phyloP scores from a whole-genome alignment of 2,113 vertebrate species.

The Oryzias celebensis region DNA sequence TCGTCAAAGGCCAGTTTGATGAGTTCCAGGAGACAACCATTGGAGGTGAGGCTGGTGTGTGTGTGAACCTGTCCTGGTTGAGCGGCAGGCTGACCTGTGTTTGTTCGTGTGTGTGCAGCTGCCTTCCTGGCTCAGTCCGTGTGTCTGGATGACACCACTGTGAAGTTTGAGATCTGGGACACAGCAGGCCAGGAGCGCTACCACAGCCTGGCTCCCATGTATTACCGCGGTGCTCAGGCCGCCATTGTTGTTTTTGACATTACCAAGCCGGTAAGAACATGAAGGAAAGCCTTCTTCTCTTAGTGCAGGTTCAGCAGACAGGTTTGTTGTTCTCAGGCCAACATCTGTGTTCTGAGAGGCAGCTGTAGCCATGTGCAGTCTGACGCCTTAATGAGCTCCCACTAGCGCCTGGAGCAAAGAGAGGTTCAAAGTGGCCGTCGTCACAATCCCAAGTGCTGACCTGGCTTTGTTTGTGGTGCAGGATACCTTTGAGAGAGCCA shows the following conservation, averaged over 20 bases:
- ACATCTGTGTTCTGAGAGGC: no score
- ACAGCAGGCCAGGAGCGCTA: slow-evolving; percentile 85
- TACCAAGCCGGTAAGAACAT: slow-evolving; percentile 79
- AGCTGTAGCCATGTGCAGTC: no score
- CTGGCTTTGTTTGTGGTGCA: slow-evolving; percentile 36
- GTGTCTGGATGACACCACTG: slow-evolving; percentile 83
- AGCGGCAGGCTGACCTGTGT: not conserved
- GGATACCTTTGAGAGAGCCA: slow-evolving; percentile 84
- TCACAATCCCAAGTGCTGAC: not conserved
- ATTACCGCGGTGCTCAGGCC: slow-evolving; percentile 85
- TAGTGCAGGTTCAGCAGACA: not conserved
- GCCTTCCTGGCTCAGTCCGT: slow-evolving; percentile 86
- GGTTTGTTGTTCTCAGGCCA: no score
- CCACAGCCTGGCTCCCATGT: slow-evolving; percentile 86
- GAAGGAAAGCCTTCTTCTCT: not conserved
- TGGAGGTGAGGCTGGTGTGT: slow-evolving; percentile 71
- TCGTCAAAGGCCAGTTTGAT: slow-evolving; percentile 85
- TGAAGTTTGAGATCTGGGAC: slow-evolving; percentile 89
- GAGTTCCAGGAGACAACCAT: slow-evolving; percentile 87
- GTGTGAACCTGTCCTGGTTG: no score
- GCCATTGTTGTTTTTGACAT: slow-evolving; percentile 86
- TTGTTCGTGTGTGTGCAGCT: slow-evolving; percentile 56
- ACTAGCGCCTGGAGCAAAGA: not conserved
- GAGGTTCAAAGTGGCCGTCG: not conserved
- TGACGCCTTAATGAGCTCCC: not conserved